Evolutionary conservation across 1,140 invertebrate genomes (phyloP).

Genomic region (Drosophila willistoni): DNA sequence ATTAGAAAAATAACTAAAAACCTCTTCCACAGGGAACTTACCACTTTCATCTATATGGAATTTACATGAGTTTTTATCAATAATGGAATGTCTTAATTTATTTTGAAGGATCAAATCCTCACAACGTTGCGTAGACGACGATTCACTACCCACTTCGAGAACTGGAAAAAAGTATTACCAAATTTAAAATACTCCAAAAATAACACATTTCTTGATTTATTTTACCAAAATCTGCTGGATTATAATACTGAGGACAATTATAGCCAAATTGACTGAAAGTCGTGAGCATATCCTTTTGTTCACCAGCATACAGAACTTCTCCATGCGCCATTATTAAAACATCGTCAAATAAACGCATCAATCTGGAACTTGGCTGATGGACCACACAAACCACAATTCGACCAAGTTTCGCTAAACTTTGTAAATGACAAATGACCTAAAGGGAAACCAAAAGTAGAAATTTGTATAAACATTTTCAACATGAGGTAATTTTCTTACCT

Average conservation of each 20-base stretch:
- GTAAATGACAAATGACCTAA: conserved; percentile 87
- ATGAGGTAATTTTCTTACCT: background rate
- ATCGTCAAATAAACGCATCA: conserved; percentile 90
- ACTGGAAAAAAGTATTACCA: conserved; percentile 35
- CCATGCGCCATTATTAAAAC: conserved; percentile 86
- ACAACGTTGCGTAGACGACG: conserved; percentile 49
- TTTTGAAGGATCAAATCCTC: conserved; percentile 57
- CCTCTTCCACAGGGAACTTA: conserved; percentile 45
- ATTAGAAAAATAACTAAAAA: background rate
- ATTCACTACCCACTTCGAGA: conserved; percentile 70
- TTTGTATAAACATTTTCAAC: too few species aligned
- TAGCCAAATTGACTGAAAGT: conserved; percentile 84
- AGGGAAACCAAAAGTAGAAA: too few species aligned
- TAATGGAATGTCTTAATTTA: conserved; percentile 34
- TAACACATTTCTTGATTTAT: background rate
- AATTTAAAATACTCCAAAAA: background rate
- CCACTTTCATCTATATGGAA: conserved; percentile 56
- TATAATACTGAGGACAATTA: conserved; percentile 87
- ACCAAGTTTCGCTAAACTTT: conserved; percentile 88
- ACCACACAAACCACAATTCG: conserved; percentile 93
- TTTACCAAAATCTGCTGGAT: conserved; percentile 86
- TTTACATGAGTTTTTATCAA: conserved; percentile 30
- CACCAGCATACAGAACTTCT: conserved; percentile 85
- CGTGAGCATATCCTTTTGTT: conserved; percentile 84
- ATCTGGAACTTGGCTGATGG: conserved; percentile 94